Base-by-base conservation (phyloP, 1,140 invertebrate species). In the Andrena cerasifolii region DNA sequence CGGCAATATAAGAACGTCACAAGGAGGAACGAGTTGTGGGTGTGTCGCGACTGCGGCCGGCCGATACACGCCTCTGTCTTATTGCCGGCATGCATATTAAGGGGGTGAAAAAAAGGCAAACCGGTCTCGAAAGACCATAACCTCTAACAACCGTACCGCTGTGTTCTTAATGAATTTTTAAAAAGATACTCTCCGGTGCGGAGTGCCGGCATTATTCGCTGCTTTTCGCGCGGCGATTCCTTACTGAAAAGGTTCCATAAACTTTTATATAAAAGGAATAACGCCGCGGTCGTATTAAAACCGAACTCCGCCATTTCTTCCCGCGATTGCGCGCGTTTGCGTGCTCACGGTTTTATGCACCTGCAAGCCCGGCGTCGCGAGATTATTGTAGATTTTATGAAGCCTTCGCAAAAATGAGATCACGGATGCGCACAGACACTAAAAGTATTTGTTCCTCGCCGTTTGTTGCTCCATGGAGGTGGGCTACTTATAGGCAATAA, bases 341-440 rank as follows among this genome's bases (percentile, higher is more conserved):
- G 24, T 18, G 24, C 26, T 6, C 28, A 0, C 24, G 6, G 31
- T 28, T 72, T 72, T 51, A 73, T 26, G 56, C 12, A 18, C 14
- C 36, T 70, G 24, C 36, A n/a, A 2, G 18, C 14, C 10, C n/a
- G 51, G 18, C 71, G 12, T 43, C 21, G 61, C 18, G 10, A 66
- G 47, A 66, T 74, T 65, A 74, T 74, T 65, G 47, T 36, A 21
- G 54, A 65, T 53, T 74, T 74, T 74, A 53, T 66, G 36, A 43
- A 74, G 36, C 24, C 3, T 31, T 65, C 49, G 14, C 16, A 36
- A n/a, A 56, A 56, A 31, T 10, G 36, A 18, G 12, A 21, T 1
- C 8, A 16, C 14, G 10, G n/a, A 24, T 31, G 43, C 24, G 24
- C 36, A 72, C 51, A 51, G n/a, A 72, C 47, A 21, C 33, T 54